A percentile compares a stretch with the other conserved stretches of the same genome.
These are phyloP conservation scores for Eulemur albifrons DNA, from an alignment of 2,797 vertebrate genomes.

Conservation along the genomic window DNA sequence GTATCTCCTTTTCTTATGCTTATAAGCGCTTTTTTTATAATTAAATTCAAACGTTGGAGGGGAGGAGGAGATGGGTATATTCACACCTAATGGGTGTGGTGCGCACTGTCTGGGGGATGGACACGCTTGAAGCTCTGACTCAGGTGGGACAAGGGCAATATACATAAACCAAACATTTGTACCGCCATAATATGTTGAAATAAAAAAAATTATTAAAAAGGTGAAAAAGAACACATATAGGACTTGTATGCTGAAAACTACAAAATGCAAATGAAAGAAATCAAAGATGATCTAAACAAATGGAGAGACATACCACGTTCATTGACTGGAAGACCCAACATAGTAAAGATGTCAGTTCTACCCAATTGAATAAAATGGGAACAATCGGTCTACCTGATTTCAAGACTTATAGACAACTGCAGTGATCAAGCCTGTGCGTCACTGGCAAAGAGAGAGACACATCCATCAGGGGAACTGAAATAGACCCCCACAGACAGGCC, in stretches of 20 bases:
- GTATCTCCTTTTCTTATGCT: neutral
- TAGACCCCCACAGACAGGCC: neutral
- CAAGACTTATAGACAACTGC: neutral
- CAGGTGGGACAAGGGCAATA: too few species aligned
- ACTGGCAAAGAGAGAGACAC: neutral
- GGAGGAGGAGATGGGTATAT: too few species aligned
- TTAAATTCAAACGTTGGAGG: neutral
- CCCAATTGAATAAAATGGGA: neutral
- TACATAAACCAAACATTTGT: too few species aligned
- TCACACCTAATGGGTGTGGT: too few species aligned
- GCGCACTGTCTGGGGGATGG: too few species aligned
- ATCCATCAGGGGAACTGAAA: neutral
- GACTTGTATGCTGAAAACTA: neutral
- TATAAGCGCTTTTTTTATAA: slow-evolving; percentile 16
- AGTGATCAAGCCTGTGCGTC: neutral
- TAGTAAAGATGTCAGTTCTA: neutral
- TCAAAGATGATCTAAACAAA: neutral
- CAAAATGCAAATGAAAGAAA: neutral
- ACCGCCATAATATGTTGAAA: too few species aligned
- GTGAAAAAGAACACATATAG: neutral
- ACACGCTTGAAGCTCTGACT: too few species aligned
- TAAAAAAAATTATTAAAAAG: too few species aligned
- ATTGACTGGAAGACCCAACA: neutral
- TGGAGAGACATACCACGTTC: neutral
- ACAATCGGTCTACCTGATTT: too few species aligned